Conservation (phyloP, 2,113 vertebrate genomes). For the Pteropus alecto region DNA sequence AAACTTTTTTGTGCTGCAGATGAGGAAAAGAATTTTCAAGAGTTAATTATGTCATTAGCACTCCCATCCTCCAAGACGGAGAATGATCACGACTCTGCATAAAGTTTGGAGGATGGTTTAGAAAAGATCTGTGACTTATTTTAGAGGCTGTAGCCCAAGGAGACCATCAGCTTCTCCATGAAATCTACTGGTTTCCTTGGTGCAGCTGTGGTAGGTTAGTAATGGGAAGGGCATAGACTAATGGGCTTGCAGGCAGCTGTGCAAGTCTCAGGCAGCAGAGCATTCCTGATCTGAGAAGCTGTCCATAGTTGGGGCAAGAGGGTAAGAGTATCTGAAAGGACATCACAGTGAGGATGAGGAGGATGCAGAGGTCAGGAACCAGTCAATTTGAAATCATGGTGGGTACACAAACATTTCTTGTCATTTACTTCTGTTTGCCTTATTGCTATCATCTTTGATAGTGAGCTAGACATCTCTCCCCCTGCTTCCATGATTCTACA, state of each 20-base stretch:
- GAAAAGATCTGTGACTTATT: background rate
- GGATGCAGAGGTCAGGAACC: background rate
- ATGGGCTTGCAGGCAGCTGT: background rate
- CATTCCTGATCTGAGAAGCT: background rate
- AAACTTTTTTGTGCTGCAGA: background rate
- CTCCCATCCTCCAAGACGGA: background rate
- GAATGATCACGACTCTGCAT: too few relatives aligned
- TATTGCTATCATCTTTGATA: background rate
- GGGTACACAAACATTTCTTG: background rate
- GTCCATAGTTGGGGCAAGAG: background rate
- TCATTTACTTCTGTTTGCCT: background rate
- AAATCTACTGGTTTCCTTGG: background rate
- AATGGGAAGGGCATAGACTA: background rate
- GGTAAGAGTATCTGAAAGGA: background rate
- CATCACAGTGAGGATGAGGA: background rate
- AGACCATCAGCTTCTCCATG: background rate
- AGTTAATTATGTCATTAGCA: background rate
- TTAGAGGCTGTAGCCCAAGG: background rate
- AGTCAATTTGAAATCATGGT: background rate
- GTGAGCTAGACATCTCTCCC: too few relatives aligned
- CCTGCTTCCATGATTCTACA: background rate
- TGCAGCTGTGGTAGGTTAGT: background rate
- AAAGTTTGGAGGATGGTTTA: background rate
- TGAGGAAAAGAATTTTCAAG: background rate
- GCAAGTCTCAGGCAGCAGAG: background rate